Base-by-base conservation (phyloP, 2,888 invertebrate genomes). In the Scaeva pyrastri region DNA sequence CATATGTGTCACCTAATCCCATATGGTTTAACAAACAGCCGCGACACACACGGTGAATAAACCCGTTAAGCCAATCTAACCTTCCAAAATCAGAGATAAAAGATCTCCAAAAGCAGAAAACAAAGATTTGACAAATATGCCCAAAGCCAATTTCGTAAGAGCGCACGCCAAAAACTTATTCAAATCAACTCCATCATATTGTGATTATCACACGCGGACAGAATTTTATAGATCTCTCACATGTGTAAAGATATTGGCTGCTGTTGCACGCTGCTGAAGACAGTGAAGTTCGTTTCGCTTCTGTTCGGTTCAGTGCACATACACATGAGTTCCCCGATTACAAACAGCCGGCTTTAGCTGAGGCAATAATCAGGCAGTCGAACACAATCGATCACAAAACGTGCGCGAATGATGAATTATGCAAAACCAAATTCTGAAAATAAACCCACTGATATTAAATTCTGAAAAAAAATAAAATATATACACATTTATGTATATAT, bases 391-490 rank as follows among this genome's bases (percentile, higher is more conserved):
- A 82, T 86, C 77, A 71, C 60, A 82, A 66, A 66, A 82, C 76
- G 77, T 81, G 77, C 41, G 66, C 77, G 73, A 71, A 77, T 81
- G 74, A 82, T 86, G 77, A 82, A 78, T 77, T 86, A 86, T 86
- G 76, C 86, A 86, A 86, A 86, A 66, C 64, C 39, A 16, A 58
- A 68, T 74, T 73, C 73, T 64, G 60, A 86, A 86, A 85, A 85
- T 85, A 85, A 81, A 56, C 71, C 56, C 14, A 58, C 56, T 31
- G 43, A 56, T 81, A 79, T 26, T 43, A 60, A 55, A 56, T 68
- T 68, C 66, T 48, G 19, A 36, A 66, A 60, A 50, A 55, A n/a
- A 31, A 19, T n/a, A 19, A 50, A 76, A 60, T 31, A 8, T n/a
- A 31, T 31, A 31, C 6, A 5, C 8, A 31, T 5, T 5, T 31